Conservation (phyloP, 2,797 vertebrate genomes). For the Coluber constrictor region DNA sequence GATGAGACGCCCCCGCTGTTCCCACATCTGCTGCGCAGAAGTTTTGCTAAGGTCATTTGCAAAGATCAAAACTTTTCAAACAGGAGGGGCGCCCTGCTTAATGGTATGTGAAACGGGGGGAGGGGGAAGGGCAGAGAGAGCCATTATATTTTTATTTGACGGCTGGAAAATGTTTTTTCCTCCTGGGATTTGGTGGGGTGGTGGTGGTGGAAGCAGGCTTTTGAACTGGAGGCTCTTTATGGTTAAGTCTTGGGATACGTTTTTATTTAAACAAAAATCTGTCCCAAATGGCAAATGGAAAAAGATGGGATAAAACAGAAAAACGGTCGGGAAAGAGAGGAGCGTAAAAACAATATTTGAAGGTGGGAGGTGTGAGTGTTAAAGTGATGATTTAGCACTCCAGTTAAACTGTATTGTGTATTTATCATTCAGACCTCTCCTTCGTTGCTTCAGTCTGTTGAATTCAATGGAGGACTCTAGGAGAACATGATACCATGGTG, state of each 20-base stretch:
- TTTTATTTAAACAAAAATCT: background rate
- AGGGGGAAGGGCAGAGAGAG: background rate
- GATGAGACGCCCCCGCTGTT: constrained; percentile 20
- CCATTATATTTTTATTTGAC: background rate
- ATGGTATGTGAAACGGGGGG: background rate
- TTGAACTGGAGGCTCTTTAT: background rate
- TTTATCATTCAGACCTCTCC: background rate
- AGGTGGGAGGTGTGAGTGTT: background rate
- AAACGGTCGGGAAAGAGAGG: background rate
- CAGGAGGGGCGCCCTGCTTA: background rate
- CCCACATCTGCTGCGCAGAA: constrained; percentile 28
- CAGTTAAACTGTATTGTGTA: background rate
- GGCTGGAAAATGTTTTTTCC: background rate
- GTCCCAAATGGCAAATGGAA: background rate
- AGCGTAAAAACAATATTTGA: background rate
- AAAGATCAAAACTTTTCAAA: constrained; percentile 28
- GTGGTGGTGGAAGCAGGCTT: background rate
- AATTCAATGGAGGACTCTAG: background rate
- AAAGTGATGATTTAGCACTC: background rate
- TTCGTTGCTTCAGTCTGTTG: background rate
- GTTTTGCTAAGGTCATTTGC: constrained; percentile 6
- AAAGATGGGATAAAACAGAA: background rate
- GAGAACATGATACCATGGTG: constrained; percentile 25
- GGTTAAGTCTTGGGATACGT: background rate
- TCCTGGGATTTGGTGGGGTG: background rate